These are phyloP conservation scores for Verasper variegatus DNA, from an alignment of 2,113 vertebrate genomes.

Conservation along the genomic window DNA sequence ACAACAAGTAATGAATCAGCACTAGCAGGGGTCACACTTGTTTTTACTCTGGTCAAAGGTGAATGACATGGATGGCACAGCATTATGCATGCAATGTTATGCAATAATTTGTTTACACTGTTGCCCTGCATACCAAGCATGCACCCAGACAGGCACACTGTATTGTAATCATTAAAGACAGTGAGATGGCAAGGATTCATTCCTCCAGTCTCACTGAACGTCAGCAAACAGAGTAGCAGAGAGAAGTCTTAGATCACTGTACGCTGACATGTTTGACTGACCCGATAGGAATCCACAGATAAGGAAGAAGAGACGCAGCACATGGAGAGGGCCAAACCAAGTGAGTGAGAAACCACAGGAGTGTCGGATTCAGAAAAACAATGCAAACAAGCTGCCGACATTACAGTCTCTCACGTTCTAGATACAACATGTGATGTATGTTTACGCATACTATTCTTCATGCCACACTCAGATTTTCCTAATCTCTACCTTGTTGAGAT, in stretches of 20 bases:
- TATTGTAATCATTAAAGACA: conserved; percentile 39
- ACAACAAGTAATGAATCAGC: no score
- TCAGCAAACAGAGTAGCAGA: conserved; percentile 34
- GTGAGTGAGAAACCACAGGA: conserved; percentile 35
- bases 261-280: conserved; percentile 67
- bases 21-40: no score
- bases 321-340: conserved; percentile 20
- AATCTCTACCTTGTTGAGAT: conserved; percentile 38
- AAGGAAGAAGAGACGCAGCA: conserved; percentile 36
- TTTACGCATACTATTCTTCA: neutral
- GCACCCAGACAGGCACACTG: neutral
- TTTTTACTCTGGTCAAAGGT: no score
- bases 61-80: no score
- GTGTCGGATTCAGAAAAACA: conserved; percentile 41
- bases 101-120: conserved; percentile 1
- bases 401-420: neutral
- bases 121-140: neutral
- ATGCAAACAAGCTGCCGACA: conserved; percentile 26
- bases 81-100: neutral
- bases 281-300: conserved; percentile 71
- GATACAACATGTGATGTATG: neutral
- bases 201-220: conserved; percentile 48
- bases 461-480: neutral
- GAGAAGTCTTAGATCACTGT: conserved; percentile 66
- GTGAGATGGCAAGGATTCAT: conserved; percentile 41